Conservation (phyloP, 1,140 invertebrate species). For the Hypothenemus hampei region DNA sequence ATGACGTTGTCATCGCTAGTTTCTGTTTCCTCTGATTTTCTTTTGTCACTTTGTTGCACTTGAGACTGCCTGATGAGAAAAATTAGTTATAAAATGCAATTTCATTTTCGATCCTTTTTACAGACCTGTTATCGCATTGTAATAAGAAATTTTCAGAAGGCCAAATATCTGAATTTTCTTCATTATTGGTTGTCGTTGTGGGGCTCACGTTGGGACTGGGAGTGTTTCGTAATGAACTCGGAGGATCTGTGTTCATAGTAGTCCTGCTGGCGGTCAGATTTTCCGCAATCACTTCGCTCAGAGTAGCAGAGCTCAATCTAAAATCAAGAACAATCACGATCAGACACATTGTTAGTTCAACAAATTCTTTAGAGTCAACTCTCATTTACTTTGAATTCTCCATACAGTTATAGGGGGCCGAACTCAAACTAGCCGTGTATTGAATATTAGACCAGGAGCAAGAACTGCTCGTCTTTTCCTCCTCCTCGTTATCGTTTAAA, state of each 20-base stretch:
- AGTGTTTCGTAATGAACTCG: conserved; percentile 37
- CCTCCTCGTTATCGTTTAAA: conserved; percentile 32
- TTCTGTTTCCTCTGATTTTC: conserved; percentile 44
- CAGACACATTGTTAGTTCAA: neutral
- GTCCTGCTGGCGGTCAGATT: conserved; percentile 36
- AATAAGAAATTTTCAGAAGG: too few relatives aligned
- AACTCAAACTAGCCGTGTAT: conserved; percentile 34
- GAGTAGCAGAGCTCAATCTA: conserved; percentile 35
- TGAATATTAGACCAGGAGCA: conserved; percentile 35
- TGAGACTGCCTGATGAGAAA: too few relatives aligned
- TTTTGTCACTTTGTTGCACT: conserved; percentile 35
- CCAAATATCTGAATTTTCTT: too few relatives aligned
- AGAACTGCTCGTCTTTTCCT: conserved; percentile 31
- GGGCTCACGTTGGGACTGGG: conserved; percentile 40
- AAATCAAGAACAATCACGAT: conserved; percentile 11
- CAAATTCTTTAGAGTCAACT: neutral
- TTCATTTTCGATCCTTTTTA: too few relatives aligned
- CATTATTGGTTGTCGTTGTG: conserved; percentile 23
- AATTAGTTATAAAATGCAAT: too few relatives aligned
- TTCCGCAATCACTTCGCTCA: conserved; percentile 39
- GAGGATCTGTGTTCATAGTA: conserved; percentile 35
- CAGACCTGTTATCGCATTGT: too few relatives aligned
- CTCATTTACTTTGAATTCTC: conserved; percentile 35
- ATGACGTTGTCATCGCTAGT: conserved; percentile 49
- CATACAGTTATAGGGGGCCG: conserved; percentile 32